Conservation (phyloP, 2,113 vertebrate species). For the Toxostoma redivivum region DNA sequence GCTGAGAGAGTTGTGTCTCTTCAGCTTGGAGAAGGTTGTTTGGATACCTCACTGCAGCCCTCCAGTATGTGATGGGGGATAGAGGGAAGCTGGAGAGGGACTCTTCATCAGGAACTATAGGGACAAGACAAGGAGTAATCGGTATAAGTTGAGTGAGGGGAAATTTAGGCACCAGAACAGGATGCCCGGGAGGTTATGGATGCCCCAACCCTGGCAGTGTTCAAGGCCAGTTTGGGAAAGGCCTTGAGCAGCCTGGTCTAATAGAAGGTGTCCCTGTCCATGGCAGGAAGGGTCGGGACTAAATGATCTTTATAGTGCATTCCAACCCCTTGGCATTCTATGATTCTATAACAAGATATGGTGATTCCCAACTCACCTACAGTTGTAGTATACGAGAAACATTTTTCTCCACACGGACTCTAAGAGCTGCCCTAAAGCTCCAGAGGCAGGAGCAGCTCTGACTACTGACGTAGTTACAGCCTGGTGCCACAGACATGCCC, state of each 20-base stretch:
- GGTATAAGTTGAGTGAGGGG: neutral
- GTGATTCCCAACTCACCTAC: neutral
- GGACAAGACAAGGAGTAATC: neutral
- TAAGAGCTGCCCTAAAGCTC: neutral
- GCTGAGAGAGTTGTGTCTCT: neutral
- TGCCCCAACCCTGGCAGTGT: neutral
- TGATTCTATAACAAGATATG: neutral
- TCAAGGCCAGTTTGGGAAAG: neutral
- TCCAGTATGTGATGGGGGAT: neutral
- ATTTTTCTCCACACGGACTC: neutral
- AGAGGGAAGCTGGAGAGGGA: neutral
- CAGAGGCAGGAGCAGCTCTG: neutral
- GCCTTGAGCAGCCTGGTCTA: neutral
- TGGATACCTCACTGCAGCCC: neutral
- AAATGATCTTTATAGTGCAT: too few species aligned
- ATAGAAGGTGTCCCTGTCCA: neutral
- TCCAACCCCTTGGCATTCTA: neutral
- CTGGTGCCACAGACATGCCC: neutral
- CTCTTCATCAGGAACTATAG: neutral
- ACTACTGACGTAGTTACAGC: neutral
- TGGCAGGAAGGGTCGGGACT: accelerated
- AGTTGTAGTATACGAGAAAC: neutral
- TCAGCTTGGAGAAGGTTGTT: neutral
- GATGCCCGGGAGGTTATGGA: neutral
- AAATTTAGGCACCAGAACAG: neutral